Evolutionary conservation across 2,797 vertebrate species (phyloP).

Genomic region (Diplodus puntazzo): DNA sequence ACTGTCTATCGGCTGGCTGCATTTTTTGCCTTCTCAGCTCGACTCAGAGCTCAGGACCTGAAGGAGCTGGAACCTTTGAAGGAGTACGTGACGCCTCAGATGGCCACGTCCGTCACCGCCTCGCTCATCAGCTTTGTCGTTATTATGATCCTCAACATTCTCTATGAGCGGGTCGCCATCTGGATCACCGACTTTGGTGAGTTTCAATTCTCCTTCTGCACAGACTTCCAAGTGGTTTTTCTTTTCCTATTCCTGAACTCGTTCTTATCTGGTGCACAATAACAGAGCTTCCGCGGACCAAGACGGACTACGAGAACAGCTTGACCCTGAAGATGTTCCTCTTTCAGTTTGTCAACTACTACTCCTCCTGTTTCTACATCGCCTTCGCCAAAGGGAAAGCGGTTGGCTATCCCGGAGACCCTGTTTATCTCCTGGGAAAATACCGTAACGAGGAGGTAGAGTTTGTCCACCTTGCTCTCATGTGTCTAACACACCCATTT

Average conservation of each 20-base stretch:
- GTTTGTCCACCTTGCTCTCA: not conserved
- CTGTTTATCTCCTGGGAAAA: conserved; percentile 91
- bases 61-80: conserved; percentile 87
- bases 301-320: conserved; percentile 95
- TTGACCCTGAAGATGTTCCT: conserved; percentile 97
- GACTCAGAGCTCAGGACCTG: conserved; percentile 78
- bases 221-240: not conserved
- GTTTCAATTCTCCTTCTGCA: conserved; percentile 16
- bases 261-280: not conserved
- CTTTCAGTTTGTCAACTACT: conserved; percentile 98
- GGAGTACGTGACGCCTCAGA: conserved; percentile 95
- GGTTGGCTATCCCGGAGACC: conserved; percentile 90
- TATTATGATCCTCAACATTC: conserved; percentile 93
- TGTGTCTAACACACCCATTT: not conserved
- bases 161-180: conserved; percentile 94
- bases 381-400: conserved; percentile 95
- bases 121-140: conserved; percentile 94
- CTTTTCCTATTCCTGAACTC: not conserved
- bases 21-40: conserved; percentile 91
- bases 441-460: conserved; percentile 95
- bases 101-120: conserved; percentile 93
- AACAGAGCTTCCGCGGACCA: conserved; percentile 93
- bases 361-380: conserved; percentile 97
- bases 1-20: conserved; percentile 94
- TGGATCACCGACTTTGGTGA: conserved; percentile 95